A percentile compares a stretch with the other conserved stretches of the same genome.
Evolutionary conservation across 2,888 invertebrate species (phyloP).

Genomic region (Lomographa bimaculata): DNA sequence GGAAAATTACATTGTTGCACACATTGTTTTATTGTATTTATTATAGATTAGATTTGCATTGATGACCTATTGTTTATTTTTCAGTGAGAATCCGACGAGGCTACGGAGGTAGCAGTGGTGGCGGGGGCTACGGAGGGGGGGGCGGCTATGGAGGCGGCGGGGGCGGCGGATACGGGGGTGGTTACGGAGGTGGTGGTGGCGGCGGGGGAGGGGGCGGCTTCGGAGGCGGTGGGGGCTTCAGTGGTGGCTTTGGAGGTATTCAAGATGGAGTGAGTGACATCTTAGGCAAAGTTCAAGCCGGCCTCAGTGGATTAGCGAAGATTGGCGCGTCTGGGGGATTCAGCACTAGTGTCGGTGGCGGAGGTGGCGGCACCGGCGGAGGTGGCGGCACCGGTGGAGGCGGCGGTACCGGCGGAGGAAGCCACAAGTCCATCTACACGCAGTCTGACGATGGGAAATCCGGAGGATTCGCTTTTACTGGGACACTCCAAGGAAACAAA

Average conservation of each 20-base stretch:
- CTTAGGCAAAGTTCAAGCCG: conserved; percentile 53
- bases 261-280: conserved; percentile 55
- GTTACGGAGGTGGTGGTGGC: conserved; percentile 37
- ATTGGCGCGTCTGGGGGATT: conserved; percentile 31
- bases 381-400: conserved; percentile 35
- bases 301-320: conserved; percentile 42
- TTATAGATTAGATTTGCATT: too few relatives aligned
- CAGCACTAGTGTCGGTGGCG: conserved; percentile 34
- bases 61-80: conserved; percentile 33
- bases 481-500: conserved; percentile 57
- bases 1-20: neutral
- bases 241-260: conserved; percentile 49
- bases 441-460: conserved; percentile 72
- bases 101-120: conserved; percentile 47
- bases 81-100: conserved; percentile 62
- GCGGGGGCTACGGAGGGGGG: conserved; percentile 40
- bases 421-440: conserved; percentile 59
- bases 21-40: too few relatives aligned
- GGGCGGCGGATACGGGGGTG: conserved; percentile 31
- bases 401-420: conserved; percentile 40
- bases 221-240: conserved; percentile 42
- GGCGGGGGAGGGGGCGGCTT: conserved; percentile 44
- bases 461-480: conserved; percentile 72
- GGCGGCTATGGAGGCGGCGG: conserved; percentile 17
- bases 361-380: conserved; percentile 10